Base-by-base conservation (phyloP, 2,113 vertebrate species). In the Oreochromis niloticus region DNA sequence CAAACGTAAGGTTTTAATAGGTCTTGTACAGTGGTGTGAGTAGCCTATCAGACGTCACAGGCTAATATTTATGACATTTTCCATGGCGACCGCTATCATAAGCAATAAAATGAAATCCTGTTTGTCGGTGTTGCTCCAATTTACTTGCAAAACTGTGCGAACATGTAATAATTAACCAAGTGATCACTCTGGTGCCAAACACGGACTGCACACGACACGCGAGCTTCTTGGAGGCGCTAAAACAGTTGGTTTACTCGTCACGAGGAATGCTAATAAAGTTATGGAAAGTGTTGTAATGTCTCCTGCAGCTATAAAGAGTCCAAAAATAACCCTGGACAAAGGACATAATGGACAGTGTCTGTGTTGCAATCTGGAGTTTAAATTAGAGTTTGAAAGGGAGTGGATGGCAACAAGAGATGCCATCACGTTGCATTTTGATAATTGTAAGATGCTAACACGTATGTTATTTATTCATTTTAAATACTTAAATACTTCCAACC, bases 1-100 rank as follows among this genome's bases (percentile, higher is more conserved):
- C 71, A 86, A 90, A 91, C 82, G 75, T 73, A 8, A 48, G 2
- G 11, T 81, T 90, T 90, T 87, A 89, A 85, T 43, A 34, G 14
- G 5, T 27, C 46, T 63, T 61, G 5, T 14, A 24, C 16, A 57
- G 6, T 36, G 17, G 32, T 5, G 4, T 30, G 19, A 63, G 59
- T 0, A 63, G 4, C 46, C 39, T 5, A 27, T 80, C 34, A 56
- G 14, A 75, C 14, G 16, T 17, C 48, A 59, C 3, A 41, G 24
- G 14, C 30, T 17, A 48, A 55, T 82, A 84, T 88, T 75, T 82
- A 34, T 66, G 30, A 30, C 54, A 6, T 36, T 80, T 75, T 16
- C 55, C 48, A 2, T 52, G 30, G 5, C 3, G 2, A 27, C 24
- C 8, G 0, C 22, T 50, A 17, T 73, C 39, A 10, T 14, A 2